Evolutionary conservation across 1,140 invertebrate species (phyloP).

Genomic region (Holotrichia oblita): DNA sequence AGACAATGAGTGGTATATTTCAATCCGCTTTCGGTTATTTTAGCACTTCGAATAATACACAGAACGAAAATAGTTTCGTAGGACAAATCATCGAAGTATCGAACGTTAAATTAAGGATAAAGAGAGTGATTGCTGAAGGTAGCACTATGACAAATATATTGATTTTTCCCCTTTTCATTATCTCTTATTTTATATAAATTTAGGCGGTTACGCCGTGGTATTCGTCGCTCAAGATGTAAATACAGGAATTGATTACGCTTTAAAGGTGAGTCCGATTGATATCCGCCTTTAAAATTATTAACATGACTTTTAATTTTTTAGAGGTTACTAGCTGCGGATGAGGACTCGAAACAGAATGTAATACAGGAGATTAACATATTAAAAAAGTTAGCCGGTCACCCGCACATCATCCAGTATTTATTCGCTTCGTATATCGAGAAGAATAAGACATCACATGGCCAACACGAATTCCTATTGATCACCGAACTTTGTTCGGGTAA

Average conservation of each 20-base stretch:
- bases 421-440: slow-evolving; percentile 79
- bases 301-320: slow-evolving; percentile 55
- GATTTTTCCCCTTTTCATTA: slow-evolving; percentile 50
- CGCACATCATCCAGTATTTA: slow-evolving; percentile 83
- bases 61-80: slow-evolving; percentile 86
- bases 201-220: slow-evolving; percentile 95
- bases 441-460: slow-evolving; percentile 70
- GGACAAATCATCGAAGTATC: slow-evolving; percentile 90
- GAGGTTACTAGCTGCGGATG: slow-evolving; percentile 81
- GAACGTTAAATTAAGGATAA: slow-evolving; percentile 87
- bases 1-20: slow-evolving; percentile 85
- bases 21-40: slow-evolving; percentile 89
- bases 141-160: slow-evolving; percentile 51
- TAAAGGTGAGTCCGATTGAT: slow-evolving; percentile 70
- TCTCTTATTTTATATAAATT: slow-evolving; percentile 50
- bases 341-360: slow-evolving; percentile 79
- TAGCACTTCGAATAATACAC: slow-evolving; percentile 68
- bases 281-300: slow-evolving; percentile 36
- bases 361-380: slow-evolving; percentile 82
- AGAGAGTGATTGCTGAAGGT: slow-evolving; percentile 95
- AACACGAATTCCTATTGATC: slow-evolving; percentile 57
- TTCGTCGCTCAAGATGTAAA: slow-evolving; percentile 91
- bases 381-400: slow-evolving; percentile 80
- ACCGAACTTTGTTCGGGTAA: slow-evolving; percentile 58
- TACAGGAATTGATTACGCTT: slow-evolving; percentile 88